Evolutionary conservation across 2,797 vertebrate genomes (phyloP).

Genomic region (Pangasius krempfi): DNA sequence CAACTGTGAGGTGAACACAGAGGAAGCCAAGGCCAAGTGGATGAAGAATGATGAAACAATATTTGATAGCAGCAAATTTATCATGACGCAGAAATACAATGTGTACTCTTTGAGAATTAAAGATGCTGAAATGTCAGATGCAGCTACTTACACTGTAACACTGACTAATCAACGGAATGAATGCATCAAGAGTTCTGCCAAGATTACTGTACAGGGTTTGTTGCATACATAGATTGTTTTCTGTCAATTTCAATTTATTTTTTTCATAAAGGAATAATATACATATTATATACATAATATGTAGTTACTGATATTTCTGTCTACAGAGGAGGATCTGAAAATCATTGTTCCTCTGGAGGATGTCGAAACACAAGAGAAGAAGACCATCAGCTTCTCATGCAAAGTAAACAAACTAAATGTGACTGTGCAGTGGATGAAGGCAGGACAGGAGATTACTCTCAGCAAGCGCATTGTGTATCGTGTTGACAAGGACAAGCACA

Average conservation of each 20-base stretch:
- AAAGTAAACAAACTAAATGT: constrained; percentile 92
- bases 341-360: constrained; percentile 92
- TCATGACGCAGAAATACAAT: constrained; percentile 91
- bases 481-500: constrained; percentile 93
- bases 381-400: constrained; percentile 90
- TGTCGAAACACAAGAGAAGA: constrained; percentile 96
- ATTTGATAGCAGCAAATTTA: constrained; percentile 93
- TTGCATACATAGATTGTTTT: background rate
- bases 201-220: constrained; percentile 85
- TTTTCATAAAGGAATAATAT: background rate
- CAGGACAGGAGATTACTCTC: constrained; percentile 85
- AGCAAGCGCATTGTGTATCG: constrained; percentile 86
- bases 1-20: constrained; percentile 95
- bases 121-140: constrained; percentile 83
- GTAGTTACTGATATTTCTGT: constrained; percentile 32
- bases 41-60: constrained; percentile 89
- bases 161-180: constrained; percentile 91
- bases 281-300: background rate
- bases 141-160: constrained; percentile 81
- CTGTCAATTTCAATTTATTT: background rate
- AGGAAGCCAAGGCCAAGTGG: constrained; percentile 97
- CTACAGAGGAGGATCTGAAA: constrained; percentile 90
- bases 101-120: constrained; percentile 92
- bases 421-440: constrained; percentile 91
- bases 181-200: constrained; percentile 84